Conservation (phyloP, 2,888 invertebrate species). For the Rhingia campestris region DNA sequence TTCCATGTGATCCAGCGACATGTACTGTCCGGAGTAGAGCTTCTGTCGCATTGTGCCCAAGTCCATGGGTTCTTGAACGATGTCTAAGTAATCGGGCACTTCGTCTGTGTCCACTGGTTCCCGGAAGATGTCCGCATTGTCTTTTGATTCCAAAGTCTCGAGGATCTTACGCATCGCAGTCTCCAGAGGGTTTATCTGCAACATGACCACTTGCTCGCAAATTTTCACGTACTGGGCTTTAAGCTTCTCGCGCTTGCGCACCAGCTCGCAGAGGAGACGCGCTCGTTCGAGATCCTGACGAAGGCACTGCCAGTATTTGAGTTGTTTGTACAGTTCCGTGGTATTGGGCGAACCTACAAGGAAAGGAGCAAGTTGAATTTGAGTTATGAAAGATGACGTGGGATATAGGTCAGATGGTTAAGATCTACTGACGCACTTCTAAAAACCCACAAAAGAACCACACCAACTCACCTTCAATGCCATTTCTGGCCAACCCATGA, state of each 20-base stretch:
- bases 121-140: slow-evolving; percentile 93
- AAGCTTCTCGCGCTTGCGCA: slow-evolving; percentile 96
- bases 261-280: slow-evolving; percentile 94
- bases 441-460: background rate
- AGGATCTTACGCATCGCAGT: slow-evolving; percentile 90
- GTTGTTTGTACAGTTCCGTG: slow-evolving; percentile 90
- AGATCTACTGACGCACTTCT: no score
- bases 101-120: slow-evolving; percentile 95
- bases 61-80: slow-evolving; percentile 94
- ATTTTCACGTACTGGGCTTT: slow-evolving; percentile 94
- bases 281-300: slow-evolving; percentile 97
- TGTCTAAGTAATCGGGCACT: slow-evolving; percentile 94
- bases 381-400: background rate
- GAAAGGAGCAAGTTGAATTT: background rate
- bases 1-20: slow-evolving; percentile 90
- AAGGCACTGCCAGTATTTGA: slow-evolving; percentile 96
- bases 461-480: slow-evolving; percentile 84
- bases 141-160: slow-evolving; percentile 90
- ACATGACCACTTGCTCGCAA: slow-evolving; percentile 90
- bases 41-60: slow-evolving; percentile 93
- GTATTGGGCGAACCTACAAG: slow-evolving; percentile 85
- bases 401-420: background rate
- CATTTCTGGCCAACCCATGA: slow-evolving; percentile 84
- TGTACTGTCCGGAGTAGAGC: slow-evolving; percentile 87
- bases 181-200: slow-evolving; percentile 91